These are phyloP conservation scores for Polypterus senegalus DNA, from an alignment of 2,113 vertebrate species.

Conservation along the genomic window DNA sequence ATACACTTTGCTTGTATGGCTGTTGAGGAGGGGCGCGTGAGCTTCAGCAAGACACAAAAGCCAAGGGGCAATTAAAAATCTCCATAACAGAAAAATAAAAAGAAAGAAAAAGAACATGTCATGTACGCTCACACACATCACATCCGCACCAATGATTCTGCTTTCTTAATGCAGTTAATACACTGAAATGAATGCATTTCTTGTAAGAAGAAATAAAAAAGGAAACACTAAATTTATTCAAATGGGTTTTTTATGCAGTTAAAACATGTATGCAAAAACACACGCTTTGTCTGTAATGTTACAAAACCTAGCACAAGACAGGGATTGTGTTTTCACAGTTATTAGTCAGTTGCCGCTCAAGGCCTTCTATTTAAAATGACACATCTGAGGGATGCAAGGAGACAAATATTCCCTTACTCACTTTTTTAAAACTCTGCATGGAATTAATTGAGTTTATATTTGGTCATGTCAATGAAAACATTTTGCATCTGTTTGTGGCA, in stretches of 20 bases:
- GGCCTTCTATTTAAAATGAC: background rate
- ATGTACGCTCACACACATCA: conserved; percentile 15
- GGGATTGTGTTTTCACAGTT: conserved; percentile 17
- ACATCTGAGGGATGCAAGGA: too few relatives aligned
- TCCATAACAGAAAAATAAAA: conserved; percentile 4
- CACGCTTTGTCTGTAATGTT: background rate
- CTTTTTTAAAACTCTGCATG: too few relatives aligned
- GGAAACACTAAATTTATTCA: conserved; percentile 21
- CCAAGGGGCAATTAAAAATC: conserved; percentile 20
- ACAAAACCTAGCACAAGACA: conserved; percentile 6
- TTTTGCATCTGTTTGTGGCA: too few relatives aligned
- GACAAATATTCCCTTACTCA: too few relatives aligned
- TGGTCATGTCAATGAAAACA: too few relatives aligned
- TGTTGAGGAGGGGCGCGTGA: too few relatives aligned
- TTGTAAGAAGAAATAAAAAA: conserved; percentile 11
- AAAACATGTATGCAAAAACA: conserved; percentile 14
- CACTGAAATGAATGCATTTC: conserved; percentile 17
- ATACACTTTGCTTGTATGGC: too few relatives aligned
- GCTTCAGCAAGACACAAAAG: background rate
- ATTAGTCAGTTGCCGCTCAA: conserved; percentile 9
- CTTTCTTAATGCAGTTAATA: conserved; percentile 12
- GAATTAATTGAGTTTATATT: too few relatives aligned
- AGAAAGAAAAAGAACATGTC: background rate
- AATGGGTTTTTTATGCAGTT: conserved; percentile 26
- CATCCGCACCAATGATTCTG: conserved; percentile 7